phyloP scores from a whole-genome alignment of 2,888 invertebrate genomes.

The Papilio elwesi region DNA sequence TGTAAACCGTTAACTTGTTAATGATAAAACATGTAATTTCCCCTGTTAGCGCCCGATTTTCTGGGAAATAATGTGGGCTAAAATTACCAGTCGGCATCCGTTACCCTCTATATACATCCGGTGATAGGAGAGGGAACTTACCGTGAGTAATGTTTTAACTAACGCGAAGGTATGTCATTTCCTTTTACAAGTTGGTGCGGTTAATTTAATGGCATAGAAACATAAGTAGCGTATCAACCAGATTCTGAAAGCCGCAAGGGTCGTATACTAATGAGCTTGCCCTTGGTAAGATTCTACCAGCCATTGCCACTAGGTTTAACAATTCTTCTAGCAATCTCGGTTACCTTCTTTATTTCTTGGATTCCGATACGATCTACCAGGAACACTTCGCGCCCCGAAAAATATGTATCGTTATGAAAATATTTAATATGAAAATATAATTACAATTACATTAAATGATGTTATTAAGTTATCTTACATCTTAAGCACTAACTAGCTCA shows the following conservation, averaged over 20 bases:
- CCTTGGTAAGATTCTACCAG: too few species aligned
- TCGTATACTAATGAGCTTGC: too few species aligned
- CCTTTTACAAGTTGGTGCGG: neutral
- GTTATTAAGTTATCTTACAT: constrained; percentile 15
- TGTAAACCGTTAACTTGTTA: neutral
- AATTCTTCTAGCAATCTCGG: neutral
- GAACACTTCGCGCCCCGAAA: too few species aligned
- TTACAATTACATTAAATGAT: neutral
- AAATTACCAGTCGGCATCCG: constrained; percentile 16
- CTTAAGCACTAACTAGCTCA: constrained; percentile 21
- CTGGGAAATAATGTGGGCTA: constrained; percentile 9
- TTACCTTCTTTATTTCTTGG: too few species aligned
- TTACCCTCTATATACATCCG: constrained; percentile 20
- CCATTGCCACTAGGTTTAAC: neutral
- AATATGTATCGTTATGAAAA: too few species aligned
- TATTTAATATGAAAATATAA: neutral
- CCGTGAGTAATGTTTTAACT: constrained; percentile 16
- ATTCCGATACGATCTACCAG: too few species aligned
- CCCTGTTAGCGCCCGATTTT: constrained; percentile 8
- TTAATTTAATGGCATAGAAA: neutral
- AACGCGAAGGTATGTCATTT: constrained; percentile 13
- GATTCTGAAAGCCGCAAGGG: too few species aligned
- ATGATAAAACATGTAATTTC: constrained; percentile 1
- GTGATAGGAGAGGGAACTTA: constrained; percentile 14
- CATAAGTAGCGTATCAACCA: too few species aligned